A percentile compares a stretch with the other conserved stretches of the same genome.
phyloP scores from a whole-genome alignment of 2,113 vertebrate species.

The Sceloporus tristichus region DNA sequence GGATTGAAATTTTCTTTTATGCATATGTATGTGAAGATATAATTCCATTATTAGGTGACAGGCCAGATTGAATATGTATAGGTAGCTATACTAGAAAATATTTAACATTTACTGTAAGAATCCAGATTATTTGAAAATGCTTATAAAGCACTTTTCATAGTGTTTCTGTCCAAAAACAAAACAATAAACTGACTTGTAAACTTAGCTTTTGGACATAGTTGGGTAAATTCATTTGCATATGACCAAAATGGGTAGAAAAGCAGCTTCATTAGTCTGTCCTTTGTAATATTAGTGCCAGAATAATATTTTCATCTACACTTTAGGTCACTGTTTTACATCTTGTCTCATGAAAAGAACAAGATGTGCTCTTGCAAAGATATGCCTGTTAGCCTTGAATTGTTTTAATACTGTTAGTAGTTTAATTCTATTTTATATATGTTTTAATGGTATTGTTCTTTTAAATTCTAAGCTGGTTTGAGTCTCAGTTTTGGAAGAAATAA shows the following conservation, averaged over 20 bases:
- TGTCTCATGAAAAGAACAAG: not conserved
- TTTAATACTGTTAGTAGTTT: too few relatives aligned
- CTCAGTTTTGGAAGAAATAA: too few relatives aligned
- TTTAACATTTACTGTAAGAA: constrained; percentile 21
- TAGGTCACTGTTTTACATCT: not conserved
- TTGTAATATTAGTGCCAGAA: constrained; percentile 60
- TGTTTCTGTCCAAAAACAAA: constrained; percentile 23
- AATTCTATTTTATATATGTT: too few relatives aligned
- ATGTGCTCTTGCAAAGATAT: not conserved
- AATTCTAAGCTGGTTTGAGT: too few relatives aligned
- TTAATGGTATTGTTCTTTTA: too few relatives aligned
- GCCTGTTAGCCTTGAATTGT: not conserved
- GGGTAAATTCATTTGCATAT: constrained; percentile 67
- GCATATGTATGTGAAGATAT: not conserved
- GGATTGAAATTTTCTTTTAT: not conserved
- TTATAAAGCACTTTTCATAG: constrained; percentile 46
- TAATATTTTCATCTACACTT: constrained; percentile 20
- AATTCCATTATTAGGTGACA: not conserved
- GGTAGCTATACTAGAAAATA: constrained; percentile 24
- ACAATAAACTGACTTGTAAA: constrained; percentile 57
- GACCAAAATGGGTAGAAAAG: constrained; percentile 63
- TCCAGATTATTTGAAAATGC: constrained; percentile 49
- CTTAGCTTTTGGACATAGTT: constrained; percentile 56
- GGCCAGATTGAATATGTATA: not conserved
- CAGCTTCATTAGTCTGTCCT: constrained; percentile 58